Base-by-base conservation (phyloP, 2,888 invertebrate species). In the Hypolimnas misippus region DNA sequence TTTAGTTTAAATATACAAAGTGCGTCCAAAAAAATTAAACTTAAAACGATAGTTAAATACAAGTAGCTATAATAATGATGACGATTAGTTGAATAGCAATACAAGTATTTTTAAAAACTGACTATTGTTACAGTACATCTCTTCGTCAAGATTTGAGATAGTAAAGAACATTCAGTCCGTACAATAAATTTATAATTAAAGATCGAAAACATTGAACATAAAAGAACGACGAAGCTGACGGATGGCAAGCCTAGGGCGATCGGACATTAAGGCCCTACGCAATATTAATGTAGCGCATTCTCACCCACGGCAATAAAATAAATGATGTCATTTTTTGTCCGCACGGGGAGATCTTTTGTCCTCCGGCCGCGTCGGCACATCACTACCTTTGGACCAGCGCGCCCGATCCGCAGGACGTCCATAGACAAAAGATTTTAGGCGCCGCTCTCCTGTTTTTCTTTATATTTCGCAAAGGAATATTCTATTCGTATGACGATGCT, bases 281-380 rank as follows among this genome's bases (percentile, higher is more conserved):
- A 82, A 87, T 89, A 90, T 90, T 89, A 89, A 90, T 88, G 89
- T 84, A 82, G 77, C 82, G 85, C 85, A 87, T 90, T 92, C 89
- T 88, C 89, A 87, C 89, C 86, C 87, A 81, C 73, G 79, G 89
- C 89, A 88, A 91, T 92, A 90, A 91, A 89, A 92, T 92, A 90
- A 91, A 92, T 91, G 91, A 91, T 89, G 89, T 90, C 87, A 91
- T 91, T 91, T 91, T 91, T 91, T 91, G 90, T 89, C 83, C 78
- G 79, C 78, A 75, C 83, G 80, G 86, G 86, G 85, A 78, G 81
- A 78, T 77, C 76, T 80, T 88, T 89, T 85, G 86, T 84, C 82
- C 87, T 84, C 82, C 72, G 70, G 74, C 81, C 81, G 82, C 76
- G 78, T 78, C 86, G 86, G 84, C 79, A 80, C 78, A 80, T 82